Conservation (phyloP, 2,113 vertebrate species). For the Lichenostomus cassidix region DNA sequence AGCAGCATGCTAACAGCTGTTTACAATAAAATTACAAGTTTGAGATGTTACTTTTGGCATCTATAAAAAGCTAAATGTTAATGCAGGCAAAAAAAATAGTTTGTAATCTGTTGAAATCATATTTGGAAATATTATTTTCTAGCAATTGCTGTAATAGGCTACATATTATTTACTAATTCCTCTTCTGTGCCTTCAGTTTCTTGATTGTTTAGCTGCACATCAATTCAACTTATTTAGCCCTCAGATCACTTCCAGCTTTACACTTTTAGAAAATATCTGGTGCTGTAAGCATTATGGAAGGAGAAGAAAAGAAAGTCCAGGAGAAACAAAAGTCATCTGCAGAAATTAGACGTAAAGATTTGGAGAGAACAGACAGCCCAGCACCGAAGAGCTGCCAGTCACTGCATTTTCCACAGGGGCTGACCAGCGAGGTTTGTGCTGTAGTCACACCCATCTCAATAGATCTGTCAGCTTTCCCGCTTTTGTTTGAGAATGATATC, state of each 20-base stretch:
- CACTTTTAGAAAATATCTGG: not conserved
- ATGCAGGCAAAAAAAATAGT: not conserved
- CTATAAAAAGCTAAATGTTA: not conserved
- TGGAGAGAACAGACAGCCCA: not conserved
- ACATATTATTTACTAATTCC: not conserved
- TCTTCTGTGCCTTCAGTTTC: not conserved
- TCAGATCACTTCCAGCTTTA: not conserved
- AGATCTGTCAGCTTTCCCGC: slow-evolving; percentile 84
- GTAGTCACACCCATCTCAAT: slow-evolving; percentile 76
- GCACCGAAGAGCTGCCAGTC: not conserved
- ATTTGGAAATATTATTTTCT: not conserved
- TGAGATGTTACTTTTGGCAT: not conserved
- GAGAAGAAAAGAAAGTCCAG: not conserved
- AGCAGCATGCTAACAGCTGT: not conserved
- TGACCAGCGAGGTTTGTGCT: slow-evolving; percentile 66
- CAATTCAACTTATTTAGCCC: not conserved
- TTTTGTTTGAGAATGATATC: slow-evolving; percentile 84
- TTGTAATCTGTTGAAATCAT: not conserved
- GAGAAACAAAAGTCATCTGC: not conserved
- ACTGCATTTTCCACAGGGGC: slow-evolving; percentile 39
- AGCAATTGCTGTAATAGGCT: not conserved
- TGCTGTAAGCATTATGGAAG: not conserved
- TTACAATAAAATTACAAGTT: not conserved
- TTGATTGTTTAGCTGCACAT: not conserved
- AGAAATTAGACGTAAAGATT: not conserved